Percentiles rank a stretch among this genome's conserved stretches.
These are phyloP conservation scores for Uria lomvia DNA, from an alignment of 2,113 vertebrate species.

Conservation along the genomic window DNA sequence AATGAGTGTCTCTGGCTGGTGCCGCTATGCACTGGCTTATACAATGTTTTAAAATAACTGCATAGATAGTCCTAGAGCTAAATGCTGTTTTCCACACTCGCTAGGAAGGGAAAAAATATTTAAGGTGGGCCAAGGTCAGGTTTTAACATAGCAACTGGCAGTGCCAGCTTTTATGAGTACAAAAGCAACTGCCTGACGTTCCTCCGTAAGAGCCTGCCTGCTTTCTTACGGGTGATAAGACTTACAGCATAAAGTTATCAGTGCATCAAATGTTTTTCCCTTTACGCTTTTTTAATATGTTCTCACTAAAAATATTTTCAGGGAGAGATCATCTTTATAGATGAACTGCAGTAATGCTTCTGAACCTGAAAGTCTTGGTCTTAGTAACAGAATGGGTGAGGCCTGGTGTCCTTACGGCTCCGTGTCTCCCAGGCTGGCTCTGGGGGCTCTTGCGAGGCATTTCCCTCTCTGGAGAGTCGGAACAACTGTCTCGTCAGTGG, in stretches of 20 bases:
- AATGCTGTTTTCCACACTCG: not conserved
- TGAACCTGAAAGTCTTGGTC: not conserved
- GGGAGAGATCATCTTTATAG: not conserved
- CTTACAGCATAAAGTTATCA: not conserved
- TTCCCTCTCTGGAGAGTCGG: not conserved
- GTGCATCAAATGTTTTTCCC: not conserved
- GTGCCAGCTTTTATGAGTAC: not conserved
- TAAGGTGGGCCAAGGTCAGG: not conserved
- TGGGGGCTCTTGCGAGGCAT: not conserved
- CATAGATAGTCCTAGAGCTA: not conserved
- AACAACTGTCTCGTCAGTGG: fast-evolving
- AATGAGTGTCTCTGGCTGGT: not conserved
- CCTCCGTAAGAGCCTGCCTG: not conserved
- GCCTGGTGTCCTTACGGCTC: not conserved
- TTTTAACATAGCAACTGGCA: not conserved
- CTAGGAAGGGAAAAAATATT: not conserved
- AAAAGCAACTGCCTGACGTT: not conserved
- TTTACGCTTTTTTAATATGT: not conserved
- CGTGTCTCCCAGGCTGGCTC: not conserved
- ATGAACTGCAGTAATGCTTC: not conserved
- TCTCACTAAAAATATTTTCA: not conserved
- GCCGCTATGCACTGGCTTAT: not conserved
- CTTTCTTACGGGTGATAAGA: not conserved
- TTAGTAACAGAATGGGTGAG: fast-evolving
- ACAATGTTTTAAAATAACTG: not conserved